Base-by-base conservation (phyloP, 2,797 vertebrate genomes). In the Forpus xanthops region DNA sequence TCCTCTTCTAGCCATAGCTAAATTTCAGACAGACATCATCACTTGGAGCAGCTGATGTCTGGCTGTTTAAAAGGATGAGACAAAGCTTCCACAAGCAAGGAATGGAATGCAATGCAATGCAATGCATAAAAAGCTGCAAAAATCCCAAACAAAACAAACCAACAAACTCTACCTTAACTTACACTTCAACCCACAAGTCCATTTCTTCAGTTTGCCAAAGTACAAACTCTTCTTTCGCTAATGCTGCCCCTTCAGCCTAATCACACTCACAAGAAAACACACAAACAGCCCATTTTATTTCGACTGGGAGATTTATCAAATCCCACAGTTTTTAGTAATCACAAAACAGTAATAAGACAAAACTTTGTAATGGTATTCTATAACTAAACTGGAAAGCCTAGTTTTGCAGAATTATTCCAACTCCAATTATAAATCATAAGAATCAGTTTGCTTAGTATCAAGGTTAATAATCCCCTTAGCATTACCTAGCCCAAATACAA, bases 11-110 rank as follows among this genome's bases (percentile, higher is more conserved):
- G 79, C 35, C 55, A 41, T 25, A 84, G 73, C 64, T 88, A 66
- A 58, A 8, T 52, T 82, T 85, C 75, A 94, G 90, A 90, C 95
- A 86, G 33, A 55, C 77, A 93, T 71, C 82, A 62, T 52, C 60
- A 41, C 80, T 76, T 39, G 35, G 41, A 93, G 90, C 80, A 94
- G 81, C 79, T 91, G 84, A 87, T 56, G 71, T 85, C 77, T 91
- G 73, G 60, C 18, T 93, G 78, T 62, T 47, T 14, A 75, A 81
- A 86, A 81, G 49, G 62, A 90, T 70, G 76, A 91, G 70, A 76
- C 60, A 76, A 55, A 91, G 82, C 45, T 92, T 70, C 74, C 58
- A 75, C n/a, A 71, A 87, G 35, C 31, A 55, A 6, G n/a, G 66
- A 83, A 92, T 9, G 45, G 3, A 87, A 92, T 8, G 41, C 3